A percentile compares a stretch with the other conserved stretches of the same genome.
These are phyloP conservation scores for Drosophila robusta DNA, from an alignment of 2,888 invertebrate species.

Conservation along the genomic window DNA sequence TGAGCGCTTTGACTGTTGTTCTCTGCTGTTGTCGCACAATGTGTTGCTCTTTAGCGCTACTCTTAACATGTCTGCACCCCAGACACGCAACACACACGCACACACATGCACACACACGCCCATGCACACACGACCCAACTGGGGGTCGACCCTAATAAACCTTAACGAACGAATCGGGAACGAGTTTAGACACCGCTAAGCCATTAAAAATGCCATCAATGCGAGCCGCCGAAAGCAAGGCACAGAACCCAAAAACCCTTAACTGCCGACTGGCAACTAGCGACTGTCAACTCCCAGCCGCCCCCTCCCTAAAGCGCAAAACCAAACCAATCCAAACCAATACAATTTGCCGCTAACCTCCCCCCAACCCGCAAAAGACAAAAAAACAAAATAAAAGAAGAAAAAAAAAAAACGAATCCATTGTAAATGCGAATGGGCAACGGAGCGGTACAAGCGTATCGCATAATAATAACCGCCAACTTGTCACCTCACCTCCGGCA, in stretches of 20 bases:
- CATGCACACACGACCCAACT: slow-evolving; percentile 14
- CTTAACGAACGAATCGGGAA: slow-evolving; percentile 57
- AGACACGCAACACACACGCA: slow-evolving; percentile 25
- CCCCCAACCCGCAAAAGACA: slow-evolving; percentile 1
- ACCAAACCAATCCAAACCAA: slow-evolving; percentile 23
- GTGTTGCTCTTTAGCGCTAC: slow-evolving; percentile 67
- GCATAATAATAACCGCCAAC: slow-evolving; percentile 80
- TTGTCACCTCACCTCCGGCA: slow-evolving; percentile 70
- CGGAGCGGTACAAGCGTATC: slow-evolving; percentile 44
- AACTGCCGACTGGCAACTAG: slow-evolving; percentile 11
- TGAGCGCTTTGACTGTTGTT: slow-evolving; percentile 44
- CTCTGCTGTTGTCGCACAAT: slow-evolving; percentile 45
- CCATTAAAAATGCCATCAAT: slow-evolving; percentile 79
- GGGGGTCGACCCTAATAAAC: slow-evolving; percentile 59
- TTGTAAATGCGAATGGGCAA: slow-evolving; percentile 54
- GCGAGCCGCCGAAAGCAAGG: slow-evolving; percentile 31
- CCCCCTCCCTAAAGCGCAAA: slow-evolving; percentile 3
- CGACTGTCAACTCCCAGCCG: slow-evolving; percentile 9
- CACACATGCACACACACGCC: not conserved
- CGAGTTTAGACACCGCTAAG: slow-evolving; percentile 66
- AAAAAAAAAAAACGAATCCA: slow-evolving; percentile 62
- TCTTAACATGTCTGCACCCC: slow-evolving; percentile 48
- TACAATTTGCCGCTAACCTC: slow-evolving; percentile 28
- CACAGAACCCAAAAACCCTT: slow-evolving; percentile 9
- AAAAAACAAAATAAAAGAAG: slow-evolving; percentile 37